phyloP scores from a whole-genome alignment of 2,113 vertebrate genomes.

The Hippocampus zosterae region DNA sequence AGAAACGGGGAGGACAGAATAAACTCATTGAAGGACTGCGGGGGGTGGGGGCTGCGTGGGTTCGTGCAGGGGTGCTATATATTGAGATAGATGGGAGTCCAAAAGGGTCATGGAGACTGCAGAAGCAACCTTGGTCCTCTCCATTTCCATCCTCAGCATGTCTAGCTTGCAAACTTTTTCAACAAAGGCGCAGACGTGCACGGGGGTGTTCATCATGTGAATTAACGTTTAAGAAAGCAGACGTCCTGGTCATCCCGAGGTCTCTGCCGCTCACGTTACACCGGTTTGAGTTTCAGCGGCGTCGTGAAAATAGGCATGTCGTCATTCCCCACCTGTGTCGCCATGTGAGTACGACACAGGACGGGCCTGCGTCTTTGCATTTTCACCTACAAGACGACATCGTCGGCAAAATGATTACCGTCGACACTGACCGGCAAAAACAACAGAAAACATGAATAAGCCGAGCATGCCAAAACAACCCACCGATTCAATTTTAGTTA shows the following conservation, averaged over 20 bases:
- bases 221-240: constrained; percentile 47
- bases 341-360: constrained; percentile 13
- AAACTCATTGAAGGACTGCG: constrained; percentile 59
- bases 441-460: not conserved
- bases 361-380: not conserved
- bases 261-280: constrained; percentile 53
- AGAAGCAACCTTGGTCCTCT: constrained; percentile 24
- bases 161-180: not conserved
- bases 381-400: too few species aligned
- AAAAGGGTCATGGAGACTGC: constrained; percentile 22
- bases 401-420: not conserved
- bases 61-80: constrained; percentile 20
- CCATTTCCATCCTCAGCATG: constrained; percentile 24
- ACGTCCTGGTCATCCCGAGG: constrained; percentile 38
- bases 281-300: constrained; percentile 56
- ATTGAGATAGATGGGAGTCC: constrained; percentile 29
- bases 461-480: not conserved
- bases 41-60: constrained; percentile 10
- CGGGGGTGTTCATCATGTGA: constrained; percentile 27
- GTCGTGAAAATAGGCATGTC: constrained; percentile 55
- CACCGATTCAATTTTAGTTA: not conserved
- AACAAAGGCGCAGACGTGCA: not conserved
- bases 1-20: constrained; percentile 18
- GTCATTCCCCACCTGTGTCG: constrained; percentile 29
- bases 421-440: not conserved